Base-by-base conservation (phyloP, 2,888 invertebrate species). In the Lasioglossum morio region DNA sequence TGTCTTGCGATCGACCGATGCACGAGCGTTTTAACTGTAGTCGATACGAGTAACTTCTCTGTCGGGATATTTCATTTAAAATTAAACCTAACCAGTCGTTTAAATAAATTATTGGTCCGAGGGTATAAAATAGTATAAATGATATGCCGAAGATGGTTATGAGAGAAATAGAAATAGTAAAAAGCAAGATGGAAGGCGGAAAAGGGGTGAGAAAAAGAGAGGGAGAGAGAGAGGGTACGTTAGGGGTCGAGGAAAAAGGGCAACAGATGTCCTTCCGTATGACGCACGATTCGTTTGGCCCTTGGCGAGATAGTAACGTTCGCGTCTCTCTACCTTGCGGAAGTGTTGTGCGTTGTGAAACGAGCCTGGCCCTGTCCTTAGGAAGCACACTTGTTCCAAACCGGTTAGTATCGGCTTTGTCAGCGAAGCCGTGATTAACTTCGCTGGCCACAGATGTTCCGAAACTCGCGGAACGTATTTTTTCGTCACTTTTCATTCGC, bases 221-320 rank as follows among this genome's bases (percentile, higher is more conserved):
- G 37, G 37, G 48, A 57, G 43, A 83, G n/a, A 83, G n/a, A 4
- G 19, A 66, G 19, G 43, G 27, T 46, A 83, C 73, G 60, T 73
- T 81, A 53, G 75, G 85, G 87, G 86, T 75, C 86, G 91, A 86
- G 89, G 86, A 84, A 91, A 84, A 88, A 90, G 92, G 92, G 88
- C 91, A 92, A 91, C 92, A 92, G 92, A 92, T 92, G 92, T 92
- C 91, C 92, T 88, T 86, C 87, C 89, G 88, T 86, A 92, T 92
- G 92, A 92, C 92, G 92, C 92, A 92, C 89, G 87, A 86, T 74
- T 86, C 81, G 82, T 86, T 77, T 81, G 72, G 74, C 89, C 86
- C 91, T 87, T 82, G 82, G 86, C 72, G 60, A 74, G 86, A 83
- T 87, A 91, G 89, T 91, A 85, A 79, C 84, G 79, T 87, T 86